Percentiles rank a stretch among this genome's conserved stretches.
Evolutionary conservation across 2,888 invertebrate species (phyloP).

Genomic region (Lamellibrachia columna): DNA sequence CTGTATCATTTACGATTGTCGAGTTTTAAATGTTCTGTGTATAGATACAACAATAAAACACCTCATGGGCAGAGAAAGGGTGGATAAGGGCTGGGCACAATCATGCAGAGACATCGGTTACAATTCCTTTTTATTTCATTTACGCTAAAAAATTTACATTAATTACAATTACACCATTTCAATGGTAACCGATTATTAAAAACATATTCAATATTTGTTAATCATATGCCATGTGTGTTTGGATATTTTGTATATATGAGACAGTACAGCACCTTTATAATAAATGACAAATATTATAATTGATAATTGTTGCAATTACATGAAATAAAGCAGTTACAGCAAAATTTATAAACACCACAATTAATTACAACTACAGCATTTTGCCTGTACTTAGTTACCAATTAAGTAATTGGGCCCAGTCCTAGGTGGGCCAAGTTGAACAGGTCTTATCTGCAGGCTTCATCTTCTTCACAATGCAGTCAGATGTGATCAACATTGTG

Average conservation of each 20-base stretch:
- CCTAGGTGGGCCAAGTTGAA: too few relatives aligned
- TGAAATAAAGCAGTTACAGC: background rate
- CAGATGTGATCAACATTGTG: background rate
- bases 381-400: background rate
- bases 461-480: background rate
- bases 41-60: too few relatives aligned
- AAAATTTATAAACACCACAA: background rate
- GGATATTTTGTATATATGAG: background rate
- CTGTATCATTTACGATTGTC: background rate
- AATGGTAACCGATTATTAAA: background rate
- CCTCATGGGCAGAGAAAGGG: too few relatives aligned
- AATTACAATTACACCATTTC: background rate
- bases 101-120: too few relatives aligned
- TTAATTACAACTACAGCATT: background rate
- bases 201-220: background rate
- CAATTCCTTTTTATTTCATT: background rate
- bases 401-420: background rate
- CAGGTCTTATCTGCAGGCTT: too few relatives aligned
- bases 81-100: too few relatives aligned
- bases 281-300: background rate
- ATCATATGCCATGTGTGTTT: background rate
- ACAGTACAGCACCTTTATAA: too few relatives aligned
- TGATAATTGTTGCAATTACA: background rate
- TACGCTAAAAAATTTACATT: background rate
- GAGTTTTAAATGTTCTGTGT: background rate